These are phyloP conservation scores for Crotalus helleri DNA, from an alignment of 2,113 vertebrate genomes.

Conservation along the genomic window DNA sequence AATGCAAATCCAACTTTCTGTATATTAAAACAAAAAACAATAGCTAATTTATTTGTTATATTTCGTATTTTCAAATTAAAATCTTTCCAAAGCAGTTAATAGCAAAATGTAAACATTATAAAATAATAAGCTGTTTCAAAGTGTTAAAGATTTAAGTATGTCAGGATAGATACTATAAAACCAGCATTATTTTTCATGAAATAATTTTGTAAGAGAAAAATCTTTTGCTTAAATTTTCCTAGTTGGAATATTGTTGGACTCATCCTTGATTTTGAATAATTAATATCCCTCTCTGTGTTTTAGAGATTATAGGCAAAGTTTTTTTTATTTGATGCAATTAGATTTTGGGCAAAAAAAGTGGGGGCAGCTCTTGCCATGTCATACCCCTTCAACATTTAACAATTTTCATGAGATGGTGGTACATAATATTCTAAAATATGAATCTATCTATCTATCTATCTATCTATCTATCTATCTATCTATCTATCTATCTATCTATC, in stretches of 20 bases:
- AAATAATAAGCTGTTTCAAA: not conserved
- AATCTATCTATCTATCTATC: too few species aligned
- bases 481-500: too few species aligned
- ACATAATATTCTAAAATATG: not conserved
- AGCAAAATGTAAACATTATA: not conserved
- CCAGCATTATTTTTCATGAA: not conserved
- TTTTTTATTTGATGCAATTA: not conserved
- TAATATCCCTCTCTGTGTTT: not conserved
- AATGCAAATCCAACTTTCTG: not conserved
- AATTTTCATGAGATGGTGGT: not conserved
- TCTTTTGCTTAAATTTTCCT: not conserved
- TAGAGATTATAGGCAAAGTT: not conserved
- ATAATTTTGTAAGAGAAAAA: not conserved
- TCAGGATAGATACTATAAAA: not conserved
- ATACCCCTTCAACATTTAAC: not conserved
- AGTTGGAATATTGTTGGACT: not conserved
- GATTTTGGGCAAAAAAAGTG: not conserved
- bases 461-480: too few species aligned
- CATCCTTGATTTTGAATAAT: not conserved
- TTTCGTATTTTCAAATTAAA: not conserved
- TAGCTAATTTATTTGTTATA: not conserved
- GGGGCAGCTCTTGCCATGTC: not conserved
- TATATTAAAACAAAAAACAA: not conserved
- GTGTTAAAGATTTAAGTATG: not conserved
- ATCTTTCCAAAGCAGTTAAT: not conserved